Evolutionary conservation across 53 echinoderm and acorn worm species (phyloP).

Genomic region (Holothuria scabra): DNA sequence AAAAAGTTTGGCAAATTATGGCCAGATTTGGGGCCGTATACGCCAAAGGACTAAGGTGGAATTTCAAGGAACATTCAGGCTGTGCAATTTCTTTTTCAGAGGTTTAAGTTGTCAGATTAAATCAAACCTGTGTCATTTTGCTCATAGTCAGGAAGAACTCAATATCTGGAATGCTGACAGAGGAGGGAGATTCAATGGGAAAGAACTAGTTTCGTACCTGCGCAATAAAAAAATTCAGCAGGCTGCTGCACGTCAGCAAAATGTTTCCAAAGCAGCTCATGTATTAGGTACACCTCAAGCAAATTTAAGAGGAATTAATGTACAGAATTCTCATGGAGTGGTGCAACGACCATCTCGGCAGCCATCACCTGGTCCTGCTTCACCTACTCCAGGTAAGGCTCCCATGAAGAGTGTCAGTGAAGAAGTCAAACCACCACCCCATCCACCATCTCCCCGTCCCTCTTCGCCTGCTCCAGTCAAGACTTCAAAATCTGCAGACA

Average conservation of each 20-base stretch:
- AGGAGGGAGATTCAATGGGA: slow-evolving; percentile 60
- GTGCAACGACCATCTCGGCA: no score
- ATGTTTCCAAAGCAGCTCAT: neutral
- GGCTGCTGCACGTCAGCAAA: neutral
- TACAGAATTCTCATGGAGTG: no score
- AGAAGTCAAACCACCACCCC: no score
- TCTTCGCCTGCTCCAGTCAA: neutral
- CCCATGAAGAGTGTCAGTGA: neutral
- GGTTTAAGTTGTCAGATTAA: slow-evolving; percentile 60
- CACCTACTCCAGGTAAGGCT: neutral
- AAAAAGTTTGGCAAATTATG: slow-evolving; percentile 30
- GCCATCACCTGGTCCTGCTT: no score
- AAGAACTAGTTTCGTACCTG: slow-evolving; percentile 63
- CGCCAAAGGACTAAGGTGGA: slow-evolving; percentile 69
- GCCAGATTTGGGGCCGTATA: slow-evolving; percentile 72
- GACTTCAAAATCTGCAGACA: neutral
- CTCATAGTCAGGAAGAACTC: slow-evolving; percentile 83
- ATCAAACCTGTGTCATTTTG: slow-evolving; percentile 72
- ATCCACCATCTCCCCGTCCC: no score
- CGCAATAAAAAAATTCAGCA: slow-evolving; percentile 44
- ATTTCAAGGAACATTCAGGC: slow-evolving; percentile 56
- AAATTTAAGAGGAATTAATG: no score
- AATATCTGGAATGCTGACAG: slow-evolving; percentile 79
- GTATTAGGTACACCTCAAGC: neutral
- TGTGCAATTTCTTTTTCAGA: slow-evolving; percentile 4